A percentile compares a stretch with the other conserved stretches of the same genome.
phyloP scores from a whole-genome alignment of 2,113 vertebrate species.

The Apodemus speciosus region DNA sequence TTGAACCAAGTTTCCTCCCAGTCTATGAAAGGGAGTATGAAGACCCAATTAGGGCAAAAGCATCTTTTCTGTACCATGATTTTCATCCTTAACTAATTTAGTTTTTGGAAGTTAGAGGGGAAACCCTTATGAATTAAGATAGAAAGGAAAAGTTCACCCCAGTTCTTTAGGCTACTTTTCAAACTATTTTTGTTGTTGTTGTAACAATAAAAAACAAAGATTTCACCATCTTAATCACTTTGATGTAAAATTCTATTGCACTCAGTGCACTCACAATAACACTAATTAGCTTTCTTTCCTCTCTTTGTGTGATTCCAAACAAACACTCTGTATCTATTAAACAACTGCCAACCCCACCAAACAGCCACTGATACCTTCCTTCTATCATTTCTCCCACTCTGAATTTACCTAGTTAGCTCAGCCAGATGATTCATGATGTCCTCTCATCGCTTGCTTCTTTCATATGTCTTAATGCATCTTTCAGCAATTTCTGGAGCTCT shows the following conservation, averaged over 20 bases:
- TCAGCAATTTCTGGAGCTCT: constrained; percentile 20
- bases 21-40: neutral
- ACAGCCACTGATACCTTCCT: neutral
- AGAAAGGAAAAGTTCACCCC: neutral
- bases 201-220: neutral
- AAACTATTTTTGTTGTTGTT: neutral
- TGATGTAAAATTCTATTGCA: neutral
- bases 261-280: neutral
- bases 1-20: neutral
- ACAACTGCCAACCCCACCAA: neutral
- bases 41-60: neutral
- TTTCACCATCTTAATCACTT: neutral
- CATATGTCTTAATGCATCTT: constrained; percentile 5
- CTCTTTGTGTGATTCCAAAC: neutral
- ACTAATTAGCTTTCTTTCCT: neutral
- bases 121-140: neutral
- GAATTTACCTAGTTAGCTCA: neutral
- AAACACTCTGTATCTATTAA: neutral
- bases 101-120: neutral
- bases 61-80: neutral
- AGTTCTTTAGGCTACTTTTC: neutral
- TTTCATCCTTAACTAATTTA: neutral
- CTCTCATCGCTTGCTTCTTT: neutral
- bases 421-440: neutral
- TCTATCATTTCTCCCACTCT: neutral